Evolutionary conservation across 92 coral and sea anemone species (phyloP).

Genomic region (Heteractis magnifica): DNA sequence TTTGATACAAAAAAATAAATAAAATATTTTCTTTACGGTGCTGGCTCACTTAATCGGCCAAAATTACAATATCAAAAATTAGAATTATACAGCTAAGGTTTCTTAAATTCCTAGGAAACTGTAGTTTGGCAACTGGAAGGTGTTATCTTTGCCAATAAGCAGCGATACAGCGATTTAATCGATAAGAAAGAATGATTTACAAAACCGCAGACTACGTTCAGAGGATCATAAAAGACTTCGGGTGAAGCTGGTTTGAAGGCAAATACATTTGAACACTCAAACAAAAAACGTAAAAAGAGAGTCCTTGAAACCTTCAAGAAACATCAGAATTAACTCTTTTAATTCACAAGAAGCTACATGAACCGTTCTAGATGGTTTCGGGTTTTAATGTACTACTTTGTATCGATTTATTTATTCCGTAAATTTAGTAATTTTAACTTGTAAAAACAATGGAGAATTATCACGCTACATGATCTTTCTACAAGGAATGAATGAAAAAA

Average conservation of each 20-base stretch:
- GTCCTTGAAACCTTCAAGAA: not conserved
- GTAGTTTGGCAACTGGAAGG: not conserved
- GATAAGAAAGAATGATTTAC: constrained; percentile 2
- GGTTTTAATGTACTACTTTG: not conserved
- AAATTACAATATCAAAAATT: not conserved
- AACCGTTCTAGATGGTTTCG: not conserved
- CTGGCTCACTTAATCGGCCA: not conserved
- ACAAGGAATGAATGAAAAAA: constrained; percentile 14
- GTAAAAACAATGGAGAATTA: not conserved
- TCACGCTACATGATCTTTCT: constrained; percentile 4
- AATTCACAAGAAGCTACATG: not conserved
- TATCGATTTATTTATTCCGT: not conserved
- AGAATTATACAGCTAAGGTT: not conserved
- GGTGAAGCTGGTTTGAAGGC: constrained; percentile 7
- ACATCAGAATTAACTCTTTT: not conserved
- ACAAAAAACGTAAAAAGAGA: not conserved
- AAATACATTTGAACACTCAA: constrained; percentile 11
- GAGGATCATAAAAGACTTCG: not conserved
- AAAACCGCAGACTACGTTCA: not conserved
- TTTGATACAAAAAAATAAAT: not conserved
- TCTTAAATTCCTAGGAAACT: not conserved
- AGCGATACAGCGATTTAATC: not conserved
- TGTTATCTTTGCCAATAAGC: not conserved
- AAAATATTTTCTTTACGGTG: not conserved
- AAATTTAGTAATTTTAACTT: constrained; percentile 1